Conservation (phyloP, 2,888 invertebrate genomes). For the Thecocarcelia acutangulata region DNA sequence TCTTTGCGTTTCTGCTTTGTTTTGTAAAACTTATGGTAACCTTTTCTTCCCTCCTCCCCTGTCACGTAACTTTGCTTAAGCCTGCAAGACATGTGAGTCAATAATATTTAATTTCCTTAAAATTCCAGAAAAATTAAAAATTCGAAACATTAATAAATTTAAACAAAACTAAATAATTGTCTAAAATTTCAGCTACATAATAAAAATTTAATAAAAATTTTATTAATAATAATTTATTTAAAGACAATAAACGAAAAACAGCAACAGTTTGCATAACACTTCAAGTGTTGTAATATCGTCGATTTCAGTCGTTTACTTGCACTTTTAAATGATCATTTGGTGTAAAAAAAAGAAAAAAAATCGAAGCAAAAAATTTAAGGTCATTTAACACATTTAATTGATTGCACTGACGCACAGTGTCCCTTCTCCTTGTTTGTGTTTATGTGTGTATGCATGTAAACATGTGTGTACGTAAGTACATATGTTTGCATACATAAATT, state of each 20-base stretch:
- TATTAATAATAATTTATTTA: slow-evolving; percentile 35
- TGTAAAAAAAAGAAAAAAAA: not conserved
- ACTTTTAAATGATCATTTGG: slow-evolving; percentile 1
- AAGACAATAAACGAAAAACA: not conserved
- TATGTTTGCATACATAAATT: too few species aligned
- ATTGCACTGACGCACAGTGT: slow-evolving; percentile 19
- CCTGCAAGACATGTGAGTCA: slow-evolving; percentile 3
- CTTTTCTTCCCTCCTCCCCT: too few species aligned
- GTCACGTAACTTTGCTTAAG: too few species aligned
- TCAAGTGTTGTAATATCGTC: slow-evolving; percentile 15
- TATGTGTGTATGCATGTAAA: not conserved
- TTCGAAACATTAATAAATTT: too few species aligned
- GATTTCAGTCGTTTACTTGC: not conserved
- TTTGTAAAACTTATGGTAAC: too few species aligned
- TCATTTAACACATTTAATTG: slow-evolving; percentile 48
- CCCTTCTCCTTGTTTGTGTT: not conserved
- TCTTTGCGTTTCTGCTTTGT: too few species aligned
- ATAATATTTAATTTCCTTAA: not conserved
- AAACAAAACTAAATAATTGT: not conserved
- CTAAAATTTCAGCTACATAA: slow-evolving; percentile 34
- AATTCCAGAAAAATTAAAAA: not conserved
- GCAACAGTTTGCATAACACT: not conserved
- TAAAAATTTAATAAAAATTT: slow-evolving; percentile 41
- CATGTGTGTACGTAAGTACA: not conserved
- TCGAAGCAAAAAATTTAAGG: slow-evolving; percentile 43